Percentiles rank a stretch among this genome's conserved stretches.
Conservation (phyloP, 2,797 vertebrate genomes). For the Helarctos malayanus region DNA sequence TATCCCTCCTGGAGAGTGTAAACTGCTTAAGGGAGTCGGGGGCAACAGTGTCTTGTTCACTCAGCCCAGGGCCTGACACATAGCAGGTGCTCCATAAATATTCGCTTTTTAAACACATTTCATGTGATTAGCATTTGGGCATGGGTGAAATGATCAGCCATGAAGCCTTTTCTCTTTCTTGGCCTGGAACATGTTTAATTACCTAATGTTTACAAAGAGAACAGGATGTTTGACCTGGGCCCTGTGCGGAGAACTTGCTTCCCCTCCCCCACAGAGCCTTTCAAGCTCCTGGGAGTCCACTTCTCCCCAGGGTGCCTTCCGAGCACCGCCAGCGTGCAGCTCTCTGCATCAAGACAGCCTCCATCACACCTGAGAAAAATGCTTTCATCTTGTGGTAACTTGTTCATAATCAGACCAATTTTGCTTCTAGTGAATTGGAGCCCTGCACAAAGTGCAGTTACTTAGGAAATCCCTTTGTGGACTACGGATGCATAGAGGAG, state of each 20-base stretch:
- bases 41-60: neutral
- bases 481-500: neutral
- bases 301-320: neutral
- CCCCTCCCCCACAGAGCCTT: neutral
- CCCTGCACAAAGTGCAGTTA: neutral
- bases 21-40: neutral
- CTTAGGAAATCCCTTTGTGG: conserved; percentile 70
- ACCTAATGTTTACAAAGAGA: conserved; percentile 22
- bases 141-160: neutral
- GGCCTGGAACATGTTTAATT: conserved; percentile 40
- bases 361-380: neutral
- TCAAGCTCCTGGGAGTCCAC: neutral
- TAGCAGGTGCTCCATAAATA: neutral
- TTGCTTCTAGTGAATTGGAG: conserved; percentile 64
- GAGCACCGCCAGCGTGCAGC: neutral
- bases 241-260: neutral
- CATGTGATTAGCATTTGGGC: neutral
- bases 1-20: neutral
- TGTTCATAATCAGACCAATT: conserved; percentile 65
- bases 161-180: neutral
- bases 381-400: conserved; percentile 53
- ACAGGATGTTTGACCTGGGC: neutral
- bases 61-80: neutral
- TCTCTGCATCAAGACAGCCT: neutral
- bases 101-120: neutral